A percentile compares a stretch with the other conserved stretches of the same genome.
These are phyloP conservation scores for Trimorus sp. DNA, from an alignment of 2,888 invertebrate genomes.

Conservation along the genomic window DNA sequence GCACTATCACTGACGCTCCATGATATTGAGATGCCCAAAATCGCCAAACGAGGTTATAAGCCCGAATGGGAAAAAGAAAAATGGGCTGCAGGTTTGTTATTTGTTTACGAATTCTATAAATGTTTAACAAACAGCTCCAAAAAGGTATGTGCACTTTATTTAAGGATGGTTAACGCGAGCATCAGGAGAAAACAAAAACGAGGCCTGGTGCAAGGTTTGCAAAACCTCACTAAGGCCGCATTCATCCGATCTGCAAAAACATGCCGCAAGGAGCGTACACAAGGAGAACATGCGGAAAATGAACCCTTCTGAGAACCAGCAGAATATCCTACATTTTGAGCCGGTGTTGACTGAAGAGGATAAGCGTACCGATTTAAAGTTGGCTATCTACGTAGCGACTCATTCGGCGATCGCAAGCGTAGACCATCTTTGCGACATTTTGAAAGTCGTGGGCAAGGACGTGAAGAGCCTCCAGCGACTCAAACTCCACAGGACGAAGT, in stretches of 20 bases:
- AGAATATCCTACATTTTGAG: neutral
- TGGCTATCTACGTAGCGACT: conserved; percentile 48
- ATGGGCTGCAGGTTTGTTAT: too few relatives aligned
- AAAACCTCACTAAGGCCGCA: conserved; percentile 10
- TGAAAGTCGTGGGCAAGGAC: conserved; percentile 25
- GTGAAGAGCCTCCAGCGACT: conserved; percentile 22
- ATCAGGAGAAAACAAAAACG: conserved; percentile 6
- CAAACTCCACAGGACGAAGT: conserved; percentile 55
- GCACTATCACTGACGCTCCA: too few relatives aligned
- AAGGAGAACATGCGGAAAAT: neutral
- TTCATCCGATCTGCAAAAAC: conserved; percentile 7
- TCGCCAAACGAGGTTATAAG: too few relatives aligned
- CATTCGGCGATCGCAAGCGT: conserved; percentile 43
- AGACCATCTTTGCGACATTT: conserved; percentile 50
- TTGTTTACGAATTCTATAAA: too few relatives aligned
- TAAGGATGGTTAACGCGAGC: conserved; percentile 22
- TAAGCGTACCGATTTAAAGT: conserved; percentile 8
- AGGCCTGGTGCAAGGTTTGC: conserved; percentile 21
- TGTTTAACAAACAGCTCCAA: neutral
- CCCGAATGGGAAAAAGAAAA: too few relatives aligned
- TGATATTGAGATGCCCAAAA: too few relatives aligned
- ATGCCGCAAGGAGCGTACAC: neutral
- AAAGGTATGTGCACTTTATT: neutral
- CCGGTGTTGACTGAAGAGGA: neutral
- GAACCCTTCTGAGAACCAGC: conserved; percentile 1